These are phyloP conservation scores for Oreochromis mossambicus DNA, from an alignment of 2,797 vertebrate species.

Conservation along the genomic window DNA sequence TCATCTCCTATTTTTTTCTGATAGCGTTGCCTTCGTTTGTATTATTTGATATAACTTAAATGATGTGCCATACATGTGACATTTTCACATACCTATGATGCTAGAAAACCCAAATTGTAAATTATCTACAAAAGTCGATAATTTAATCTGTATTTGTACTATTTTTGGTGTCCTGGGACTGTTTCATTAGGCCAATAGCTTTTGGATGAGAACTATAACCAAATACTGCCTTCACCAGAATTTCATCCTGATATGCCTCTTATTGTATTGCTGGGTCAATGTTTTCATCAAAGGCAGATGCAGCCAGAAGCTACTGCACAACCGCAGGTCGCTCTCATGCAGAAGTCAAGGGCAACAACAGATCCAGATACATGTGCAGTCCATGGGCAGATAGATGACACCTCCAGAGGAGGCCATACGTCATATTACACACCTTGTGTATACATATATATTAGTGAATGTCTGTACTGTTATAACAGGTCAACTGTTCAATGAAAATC, in stretches of 20 bases:
- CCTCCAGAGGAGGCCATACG: not conserved
- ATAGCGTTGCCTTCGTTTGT: not conserved
- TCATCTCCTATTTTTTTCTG: not conserved
- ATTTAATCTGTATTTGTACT: not conserved
- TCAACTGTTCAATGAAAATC: not conserved
- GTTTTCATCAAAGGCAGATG: not conserved
- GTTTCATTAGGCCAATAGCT: not conserved
- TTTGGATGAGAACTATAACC: not conserved
- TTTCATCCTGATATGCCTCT: not conserved
- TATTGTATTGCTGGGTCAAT: accelerated
- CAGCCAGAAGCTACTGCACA: not conserved
- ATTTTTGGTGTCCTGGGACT: not conserved
- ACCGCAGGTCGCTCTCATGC: not conserved
- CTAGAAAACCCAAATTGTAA: not conserved
- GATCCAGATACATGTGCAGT: not conserved
- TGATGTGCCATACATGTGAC: not conserved
- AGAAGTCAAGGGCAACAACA: not conserved
- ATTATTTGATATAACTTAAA: not conserved
- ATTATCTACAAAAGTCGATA: not conserved
- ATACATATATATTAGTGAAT: not conserved
- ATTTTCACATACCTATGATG: not conserved
- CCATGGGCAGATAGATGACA: not conserved
- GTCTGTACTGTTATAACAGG: not conserved
- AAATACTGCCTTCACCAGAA: not conserved
- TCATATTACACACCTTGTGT: not conserved